These are phyloP conservation scores for Aleadryas rufinucha DNA, from an alignment of 2,113 vertebrate genomes.

Conservation along the genomic window DNA sequence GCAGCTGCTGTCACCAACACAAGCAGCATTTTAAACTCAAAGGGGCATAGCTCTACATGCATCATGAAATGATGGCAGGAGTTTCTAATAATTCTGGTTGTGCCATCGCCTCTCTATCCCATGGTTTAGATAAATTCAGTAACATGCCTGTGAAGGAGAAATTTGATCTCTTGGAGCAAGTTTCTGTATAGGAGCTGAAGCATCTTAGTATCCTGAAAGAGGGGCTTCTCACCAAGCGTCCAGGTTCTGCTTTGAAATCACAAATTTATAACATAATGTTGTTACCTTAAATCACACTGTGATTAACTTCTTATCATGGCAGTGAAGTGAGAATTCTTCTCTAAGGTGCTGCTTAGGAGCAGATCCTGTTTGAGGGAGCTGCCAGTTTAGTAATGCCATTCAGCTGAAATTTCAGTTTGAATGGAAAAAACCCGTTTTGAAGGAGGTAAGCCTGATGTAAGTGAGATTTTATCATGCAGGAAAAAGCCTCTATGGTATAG, in stretches of 20 bases:
- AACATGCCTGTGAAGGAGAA: neutral
- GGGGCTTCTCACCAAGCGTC: neutral
- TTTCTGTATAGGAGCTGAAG: neutral
- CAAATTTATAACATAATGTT: no score
- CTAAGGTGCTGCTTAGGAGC: neutral
- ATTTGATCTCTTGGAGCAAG: neutral
- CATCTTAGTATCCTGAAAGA: neutral
- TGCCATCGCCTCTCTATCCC: neutral
- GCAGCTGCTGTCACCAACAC: neutral
- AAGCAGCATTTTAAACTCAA: neutral
- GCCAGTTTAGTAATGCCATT: neutral
- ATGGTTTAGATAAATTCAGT: neutral
- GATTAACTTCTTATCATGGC: neutral
- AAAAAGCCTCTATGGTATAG: accelerated
- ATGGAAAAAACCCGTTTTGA: neutral
- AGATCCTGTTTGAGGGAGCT: neutral
- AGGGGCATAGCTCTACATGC: neutral
- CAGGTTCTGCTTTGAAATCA: neutral
- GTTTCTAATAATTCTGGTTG: neutral
- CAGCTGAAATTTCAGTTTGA: neutral
- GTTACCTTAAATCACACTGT: neutral
- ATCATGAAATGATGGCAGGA: neutral
- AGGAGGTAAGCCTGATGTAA: neutral
- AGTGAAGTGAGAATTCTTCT: neutral
- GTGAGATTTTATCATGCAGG: neutral